phyloP scores from a whole-genome alignment of 2,888 invertebrate genomes.

The Unio delphinus region DNA sequence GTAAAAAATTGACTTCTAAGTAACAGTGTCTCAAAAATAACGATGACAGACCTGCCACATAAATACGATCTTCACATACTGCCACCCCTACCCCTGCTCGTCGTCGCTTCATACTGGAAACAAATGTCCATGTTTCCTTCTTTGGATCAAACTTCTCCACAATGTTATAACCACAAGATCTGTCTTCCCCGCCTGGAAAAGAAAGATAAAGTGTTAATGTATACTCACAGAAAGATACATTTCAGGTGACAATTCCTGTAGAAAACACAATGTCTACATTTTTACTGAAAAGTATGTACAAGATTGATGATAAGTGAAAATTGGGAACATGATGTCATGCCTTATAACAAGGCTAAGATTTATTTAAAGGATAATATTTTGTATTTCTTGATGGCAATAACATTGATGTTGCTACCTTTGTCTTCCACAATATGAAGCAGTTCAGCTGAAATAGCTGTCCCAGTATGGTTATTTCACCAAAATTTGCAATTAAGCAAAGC shows the following conservation, averaged over 20 bases:
- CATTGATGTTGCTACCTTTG: too few species aligned
- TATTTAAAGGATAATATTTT: too few species aligned
- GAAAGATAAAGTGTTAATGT: background rate
- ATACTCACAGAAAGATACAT: background rate
- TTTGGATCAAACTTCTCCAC: slow-evolving; percentile 92
- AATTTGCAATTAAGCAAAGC: too few species aligned
- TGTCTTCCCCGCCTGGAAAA: slow-evolving; percentile 86
- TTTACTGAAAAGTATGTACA: too few species aligned
- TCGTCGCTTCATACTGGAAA: slow-evolving; percentile 87
- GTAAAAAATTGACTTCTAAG: too few species aligned
- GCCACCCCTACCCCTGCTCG: slow-evolving; percentile 86
- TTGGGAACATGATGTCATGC: too few species aligned
- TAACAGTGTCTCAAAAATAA: too few species aligned
- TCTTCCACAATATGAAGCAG: too few species aligned
- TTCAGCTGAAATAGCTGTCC: too few species aligned
- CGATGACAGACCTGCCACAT: slow-evolving; percentile 77
- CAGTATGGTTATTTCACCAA: too few species aligned
- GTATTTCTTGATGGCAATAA: too few species aligned
- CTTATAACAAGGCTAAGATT: too few species aligned
- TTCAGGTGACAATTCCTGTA: background rate
- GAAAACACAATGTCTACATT: background rate
- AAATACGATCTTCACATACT: slow-evolving; percentile 88
- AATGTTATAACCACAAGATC: slow-evolving; percentile 89
- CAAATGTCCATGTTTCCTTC: slow-evolving; percentile 84
- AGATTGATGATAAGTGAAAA: background rate